Evolutionary conservation across 2,113 vertebrate genomes (phyloP).

Genomic region (Vireo altiloquus): DNA sequence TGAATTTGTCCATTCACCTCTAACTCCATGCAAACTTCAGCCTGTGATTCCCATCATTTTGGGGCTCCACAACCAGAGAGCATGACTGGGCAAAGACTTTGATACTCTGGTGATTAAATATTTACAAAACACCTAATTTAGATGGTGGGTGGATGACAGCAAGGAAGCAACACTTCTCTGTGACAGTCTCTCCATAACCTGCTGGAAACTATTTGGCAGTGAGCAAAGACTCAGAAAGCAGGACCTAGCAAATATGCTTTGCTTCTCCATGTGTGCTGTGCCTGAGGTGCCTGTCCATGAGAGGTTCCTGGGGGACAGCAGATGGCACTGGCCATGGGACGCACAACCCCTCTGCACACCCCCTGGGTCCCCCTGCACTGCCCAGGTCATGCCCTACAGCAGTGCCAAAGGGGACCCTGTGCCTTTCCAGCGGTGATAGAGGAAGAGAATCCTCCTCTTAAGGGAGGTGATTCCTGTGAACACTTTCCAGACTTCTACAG

Average conservation of each 20-base stretch:
- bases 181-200: background rate
- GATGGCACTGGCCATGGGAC: background rate
- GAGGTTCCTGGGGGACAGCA: background rate
- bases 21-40: background rate
- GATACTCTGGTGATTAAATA: background rate
- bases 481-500: background rate
- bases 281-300: background rate
- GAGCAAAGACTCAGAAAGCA: background rate
- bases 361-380: background rate
- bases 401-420: background rate
- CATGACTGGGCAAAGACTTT: conserved; percentile 37
- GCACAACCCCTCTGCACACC: background rate
- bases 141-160: background rate
- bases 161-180: background rate
- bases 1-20: background rate
- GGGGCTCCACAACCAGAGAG: background rate
- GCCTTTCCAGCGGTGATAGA: background rate
- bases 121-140: conserved; percentile 13
- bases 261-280: background rate
- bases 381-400: rapidly evolving
- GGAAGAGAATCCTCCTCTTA: background rate
- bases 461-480: background rate
- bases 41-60: conserved; percentile 40
- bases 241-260: background rate
- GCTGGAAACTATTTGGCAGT: background rate